Evolutionary conservation across 1,140 invertebrate species (phyloP), one percentile per base, ranked within the genome.

Genomic region (Penaeus japonicus): DNA sequence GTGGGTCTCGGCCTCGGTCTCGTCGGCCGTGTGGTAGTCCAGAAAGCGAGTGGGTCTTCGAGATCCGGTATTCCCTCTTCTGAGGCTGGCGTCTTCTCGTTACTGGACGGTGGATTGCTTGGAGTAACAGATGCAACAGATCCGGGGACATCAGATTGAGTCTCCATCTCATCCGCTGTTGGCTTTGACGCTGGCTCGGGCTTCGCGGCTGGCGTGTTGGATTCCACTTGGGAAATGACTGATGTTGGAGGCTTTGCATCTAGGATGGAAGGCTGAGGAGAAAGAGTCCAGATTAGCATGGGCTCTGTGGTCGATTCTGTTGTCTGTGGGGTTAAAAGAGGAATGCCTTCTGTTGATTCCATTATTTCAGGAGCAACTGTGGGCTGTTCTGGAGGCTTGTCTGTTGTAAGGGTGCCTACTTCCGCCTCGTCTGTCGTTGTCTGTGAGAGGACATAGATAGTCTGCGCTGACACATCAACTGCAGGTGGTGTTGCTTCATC

Each of bases 211-310:
- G 27, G 27, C 53, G 53, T 54, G 22, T n/a, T 24, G 17, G 47
- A 47, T 47, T 47, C 47, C 10, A 85, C 81, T 39, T 84, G 84
- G 12, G 84, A 59, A 20, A 85, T 78, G 10, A 78, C 54, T 2
- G 84, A 85, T 32, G 57, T 59, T 0, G 84, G 80, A 18, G 86
- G 86, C 24, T 27, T 83, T 4, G 81, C 73, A 18, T 88, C 81
- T 4, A 88, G 59, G 18, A 88, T 88, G 10, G 86, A 77, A 10
- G 57, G 80, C 27, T 88, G 86, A 2, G 86, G 86, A 10, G 86
- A 83, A 0, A 88, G 80, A 18, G 86, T 88, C 86, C 86, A 88
- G n/a, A 83, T 84, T 30, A 83, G 47, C n/a, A 87, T 30, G 1
- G 79, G 57, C 1, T 84, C 82, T 27, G 30, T 75, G 32, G 83